These are phyloP conservation scores for Prionace glauca DNA, from an alignment of 2,797 vertebrate species.

Conservation along the genomic window DNA sequence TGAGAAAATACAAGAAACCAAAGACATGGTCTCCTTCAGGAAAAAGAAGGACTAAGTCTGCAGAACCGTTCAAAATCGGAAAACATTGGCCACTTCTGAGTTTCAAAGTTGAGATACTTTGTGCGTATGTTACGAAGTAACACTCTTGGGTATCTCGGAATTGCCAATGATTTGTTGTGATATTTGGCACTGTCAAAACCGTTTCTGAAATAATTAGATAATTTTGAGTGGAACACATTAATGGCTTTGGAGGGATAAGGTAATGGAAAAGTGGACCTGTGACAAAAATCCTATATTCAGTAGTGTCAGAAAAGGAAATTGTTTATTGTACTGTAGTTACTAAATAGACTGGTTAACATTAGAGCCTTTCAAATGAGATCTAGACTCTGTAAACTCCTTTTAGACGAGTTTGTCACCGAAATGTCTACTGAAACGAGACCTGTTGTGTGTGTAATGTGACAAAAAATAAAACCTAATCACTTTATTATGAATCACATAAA, in stretches of 20 bases:
- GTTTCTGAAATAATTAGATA: neutral
- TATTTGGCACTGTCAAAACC: neutral
- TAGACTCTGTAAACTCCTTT: neutral
- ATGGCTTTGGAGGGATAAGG: neutral
- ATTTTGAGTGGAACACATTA: neutral
- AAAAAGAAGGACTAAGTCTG: constrained; percentile 68
- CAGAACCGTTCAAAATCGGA: neutral
- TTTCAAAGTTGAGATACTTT: neutral
- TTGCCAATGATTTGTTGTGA: neutral
- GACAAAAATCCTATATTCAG: neutral
- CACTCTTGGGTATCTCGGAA: neutral
- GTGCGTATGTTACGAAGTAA: neutral
- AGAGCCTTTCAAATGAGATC: neutral
- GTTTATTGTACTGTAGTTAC: neutral
- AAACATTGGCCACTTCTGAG: neutral
- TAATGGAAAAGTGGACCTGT: neutral
- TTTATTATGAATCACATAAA: neutral
- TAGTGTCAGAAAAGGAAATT: neutral
- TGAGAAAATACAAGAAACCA: constrained; percentile 66
- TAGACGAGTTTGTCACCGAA: neutral
- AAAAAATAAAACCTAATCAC: constrained; percentile 15
- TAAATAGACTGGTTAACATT: neutral
- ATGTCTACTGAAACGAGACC: neutral
- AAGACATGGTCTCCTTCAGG: constrained; percentile 80
- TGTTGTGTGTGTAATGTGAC: neutral